Conservation (phyloP, 35 echinoderm and acorn worm genomes). For the Hemicentrotus pulcherrimus region DNA sequence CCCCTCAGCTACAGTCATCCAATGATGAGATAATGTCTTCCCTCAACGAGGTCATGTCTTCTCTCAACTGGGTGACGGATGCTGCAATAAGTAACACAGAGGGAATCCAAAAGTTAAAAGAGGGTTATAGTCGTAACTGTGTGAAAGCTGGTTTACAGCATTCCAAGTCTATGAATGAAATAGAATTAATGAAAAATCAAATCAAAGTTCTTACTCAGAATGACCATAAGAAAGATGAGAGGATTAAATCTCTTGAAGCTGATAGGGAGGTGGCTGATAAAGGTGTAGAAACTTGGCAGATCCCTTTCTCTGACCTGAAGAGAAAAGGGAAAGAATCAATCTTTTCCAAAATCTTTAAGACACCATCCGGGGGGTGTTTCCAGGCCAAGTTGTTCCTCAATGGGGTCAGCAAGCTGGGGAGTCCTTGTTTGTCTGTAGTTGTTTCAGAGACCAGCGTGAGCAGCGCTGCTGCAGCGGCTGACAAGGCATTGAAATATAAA, state of each 20-base stretch:
- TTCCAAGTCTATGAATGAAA: not conserved
- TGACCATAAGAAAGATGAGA: not conserved
- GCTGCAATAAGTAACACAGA: not conserved
- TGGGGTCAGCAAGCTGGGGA: not conserved
- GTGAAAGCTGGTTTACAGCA: not conserved
- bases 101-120: not conserved
- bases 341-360: not conserved
- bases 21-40: not conserved
- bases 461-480: too few relatives aligned
- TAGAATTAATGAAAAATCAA: not conserved
- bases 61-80: not conserved
- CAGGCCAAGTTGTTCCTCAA: not conserved
- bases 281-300: not conserved
- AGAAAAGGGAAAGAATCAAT: not conserved
- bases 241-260: not conserved
- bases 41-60: not conserved
- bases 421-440: not conserved
- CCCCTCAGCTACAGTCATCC: not conserved
- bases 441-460: not conserved
- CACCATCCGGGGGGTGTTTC: not conserved
- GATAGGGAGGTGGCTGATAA: not conserved
- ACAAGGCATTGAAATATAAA: not conserved
- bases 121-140: not conserved
- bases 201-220: not conserved
- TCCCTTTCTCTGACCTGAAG: not conserved